phyloP scores from a whole-genome alignment of 2,888 invertebrate genomes.

The Ferrisia virgata region DNA sequence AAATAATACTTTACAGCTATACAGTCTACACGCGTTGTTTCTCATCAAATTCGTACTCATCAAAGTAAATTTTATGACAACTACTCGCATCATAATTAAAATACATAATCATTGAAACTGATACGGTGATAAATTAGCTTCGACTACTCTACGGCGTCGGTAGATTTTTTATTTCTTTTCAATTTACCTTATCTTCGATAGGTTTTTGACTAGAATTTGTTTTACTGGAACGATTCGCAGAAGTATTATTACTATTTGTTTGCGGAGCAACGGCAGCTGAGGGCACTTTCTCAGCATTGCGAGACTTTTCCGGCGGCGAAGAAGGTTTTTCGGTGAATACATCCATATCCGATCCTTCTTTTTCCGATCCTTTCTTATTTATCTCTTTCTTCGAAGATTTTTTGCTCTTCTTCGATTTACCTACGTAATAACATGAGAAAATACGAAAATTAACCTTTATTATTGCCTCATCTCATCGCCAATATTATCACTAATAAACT shows the following conservation, averaged over 20 bases:
- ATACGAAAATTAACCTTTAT: background rate
- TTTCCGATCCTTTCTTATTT: constrained; percentile 60
- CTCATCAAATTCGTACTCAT: constrained; percentile 24
- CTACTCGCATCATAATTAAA: constrained; percentile 41
- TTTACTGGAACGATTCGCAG: constrained; percentile 38
- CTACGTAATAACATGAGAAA: background rate
- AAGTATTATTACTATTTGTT: constrained; percentile 11
- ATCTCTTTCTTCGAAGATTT: constrained; percentile 56
- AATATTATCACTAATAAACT: background rate
- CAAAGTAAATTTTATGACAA: constrained; percentile 24
- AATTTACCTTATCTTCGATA: constrained; percentile 27
- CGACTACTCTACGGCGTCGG: background rate
- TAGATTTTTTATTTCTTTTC: background rate
- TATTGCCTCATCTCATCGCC: background rate
- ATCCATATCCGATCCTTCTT: constrained; percentile 63
- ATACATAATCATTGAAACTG: constrained; percentile 41
- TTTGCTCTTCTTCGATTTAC: constrained; percentile 52
- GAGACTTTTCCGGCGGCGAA: background rate
- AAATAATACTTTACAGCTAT: no score
- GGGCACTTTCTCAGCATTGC: background rate
- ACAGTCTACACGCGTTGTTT: background rate
- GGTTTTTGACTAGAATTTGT: constrained; percentile 45
- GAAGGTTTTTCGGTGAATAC: constrained; percentile 51
- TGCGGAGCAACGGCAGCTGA: background rate
- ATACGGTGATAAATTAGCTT: no score